Evolutionary conservation across 2,797 vertebrate species (phyloP), one percentile per base, ranked within the genome.

Genomic region (Cyclura pinguis): DNA sequence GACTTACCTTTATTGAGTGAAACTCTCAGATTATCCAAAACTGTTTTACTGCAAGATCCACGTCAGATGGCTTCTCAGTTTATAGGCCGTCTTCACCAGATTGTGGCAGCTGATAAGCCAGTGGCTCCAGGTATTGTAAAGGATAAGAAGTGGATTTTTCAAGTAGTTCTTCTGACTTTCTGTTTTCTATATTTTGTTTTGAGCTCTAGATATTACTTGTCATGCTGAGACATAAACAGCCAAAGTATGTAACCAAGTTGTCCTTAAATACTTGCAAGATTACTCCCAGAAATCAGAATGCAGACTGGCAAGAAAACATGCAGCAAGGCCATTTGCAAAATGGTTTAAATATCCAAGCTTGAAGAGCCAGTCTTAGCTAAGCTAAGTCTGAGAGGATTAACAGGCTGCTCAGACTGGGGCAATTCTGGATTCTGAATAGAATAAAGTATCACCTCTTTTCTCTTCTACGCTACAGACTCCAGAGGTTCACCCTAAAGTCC

Each of bases 61-160:
- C 96, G 96, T 92, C 97, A 98, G 88, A 92, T 97, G 85, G 97
- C 97, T 64, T 97, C 97, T 73, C 97, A 98, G 90, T 95, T 98
- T 24, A 85, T 94, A 80, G 97, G 97, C 10, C 96, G 96, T 78
- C 93, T 98, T 80, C 96, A 96, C 72, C 94, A 95, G 86, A 96
- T 97, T 27, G 91, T 97, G 62, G 86, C 88, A 6, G 95, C 96
- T 74, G 97, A 97, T 90, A 95, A 92, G 38, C 97, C 97, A 38
- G 94, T 97, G 42, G 96, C 97, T 80, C 96, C 96, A 94, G 97
- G 97, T 97, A 96, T 24, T 32, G 24, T 64, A 24, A 29, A 55
- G 24, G 84, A 77, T 57, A 12, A 67, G 1, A 52, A 8, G 85
- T 4, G 67, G 67, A 3, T 32, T 32, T 69, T 13, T 32, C 29